phyloP scores from a whole-genome alignment of 2,113 vertebrate genomes.

The Clarias macrocephalus region DNA sequence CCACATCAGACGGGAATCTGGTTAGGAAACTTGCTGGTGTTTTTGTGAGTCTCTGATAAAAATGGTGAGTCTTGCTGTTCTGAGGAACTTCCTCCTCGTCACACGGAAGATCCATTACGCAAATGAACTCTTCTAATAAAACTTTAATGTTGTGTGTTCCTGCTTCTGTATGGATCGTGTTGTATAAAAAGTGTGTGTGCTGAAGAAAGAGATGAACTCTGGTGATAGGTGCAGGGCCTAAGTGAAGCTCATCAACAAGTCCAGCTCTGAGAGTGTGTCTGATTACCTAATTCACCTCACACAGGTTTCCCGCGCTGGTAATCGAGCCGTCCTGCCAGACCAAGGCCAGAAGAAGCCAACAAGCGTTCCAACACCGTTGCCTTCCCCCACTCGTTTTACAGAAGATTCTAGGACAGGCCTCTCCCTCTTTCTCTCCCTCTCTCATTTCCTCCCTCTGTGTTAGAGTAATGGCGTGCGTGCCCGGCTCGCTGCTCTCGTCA shows the following conservation, averaged over 20 bases:
- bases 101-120: background rate
- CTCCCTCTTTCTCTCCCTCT: background rate
- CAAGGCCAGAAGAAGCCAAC: background rate
- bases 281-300: background rate
- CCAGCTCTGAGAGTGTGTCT: background rate
- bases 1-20: too few species aligned
- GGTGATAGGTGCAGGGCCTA: background rate
- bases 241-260: background rate
- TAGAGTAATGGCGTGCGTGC: conserved; percentile 13
- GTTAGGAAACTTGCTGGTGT: too few species aligned
- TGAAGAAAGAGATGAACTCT: background rate
- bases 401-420: background rate
- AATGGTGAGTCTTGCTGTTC: background rate
- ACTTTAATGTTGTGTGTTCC: background rate
- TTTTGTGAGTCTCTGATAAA: background rate
- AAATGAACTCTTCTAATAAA: background rate
- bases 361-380: background rate
- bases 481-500: conserved; percentile 1
- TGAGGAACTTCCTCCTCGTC: background rate
- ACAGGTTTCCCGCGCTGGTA: background rate
- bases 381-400: background rate
- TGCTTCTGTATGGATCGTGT: background rate
- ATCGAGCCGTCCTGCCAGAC: background rate
- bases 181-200: background rate
- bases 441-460: background rate